Conservation (phyloP, 2,888 invertebrate genomes). For the Drosophila lutescens region DNA sequence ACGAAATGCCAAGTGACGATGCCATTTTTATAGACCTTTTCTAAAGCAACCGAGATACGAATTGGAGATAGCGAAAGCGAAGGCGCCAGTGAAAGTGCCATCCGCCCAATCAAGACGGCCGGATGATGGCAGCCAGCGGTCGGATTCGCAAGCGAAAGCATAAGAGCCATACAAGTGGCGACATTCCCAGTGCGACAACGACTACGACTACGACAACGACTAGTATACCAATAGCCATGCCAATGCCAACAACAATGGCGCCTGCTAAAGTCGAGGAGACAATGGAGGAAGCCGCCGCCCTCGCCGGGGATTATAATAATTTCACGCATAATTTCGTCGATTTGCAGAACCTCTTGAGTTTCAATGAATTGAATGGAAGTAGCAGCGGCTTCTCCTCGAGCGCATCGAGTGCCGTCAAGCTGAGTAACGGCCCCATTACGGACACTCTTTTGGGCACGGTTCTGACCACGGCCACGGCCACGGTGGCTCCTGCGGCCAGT, state of each 20-base stretch:
- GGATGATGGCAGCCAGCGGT: conserved; percentile 56
- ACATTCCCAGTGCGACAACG: conserved; percentile 41
- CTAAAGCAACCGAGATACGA: conserved; percentile 43
- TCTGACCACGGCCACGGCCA: conserved; percentile 79
- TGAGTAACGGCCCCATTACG: conserved; percentile 73
- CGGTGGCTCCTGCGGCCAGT: conserved; percentile 67
- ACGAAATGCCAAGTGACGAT: conserved; percentile 60
- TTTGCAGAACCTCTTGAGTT: conserved; percentile 73
- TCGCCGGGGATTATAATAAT: conserved; percentile 61
- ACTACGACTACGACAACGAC: not conserved
- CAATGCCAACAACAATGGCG: conserved; percentile 13
- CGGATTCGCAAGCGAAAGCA: conserved; percentile 71
- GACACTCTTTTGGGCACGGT: conserved; percentile 76
- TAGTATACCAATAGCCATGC: not conserved
- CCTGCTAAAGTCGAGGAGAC: conserved; percentile 11
- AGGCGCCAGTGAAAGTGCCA: conserved; percentile 54
- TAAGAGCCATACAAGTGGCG: conserved; percentile 63
- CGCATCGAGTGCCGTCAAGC: conserved; percentile 68
- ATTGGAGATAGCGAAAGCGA: conserved; percentile 21
- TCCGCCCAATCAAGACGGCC: conserved; percentile 46
- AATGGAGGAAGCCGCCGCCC: conserved; percentile 26
- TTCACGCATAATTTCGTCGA: conserved; percentile 78
- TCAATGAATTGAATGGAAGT: conserved; percentile 51
- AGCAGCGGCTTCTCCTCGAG: conserved; percentile 35
- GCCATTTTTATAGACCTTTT: conserved; percentile 75